Conservation (phyloP, 2,797 vertebrate species). For the Rhinichthys osculus region DNA sequence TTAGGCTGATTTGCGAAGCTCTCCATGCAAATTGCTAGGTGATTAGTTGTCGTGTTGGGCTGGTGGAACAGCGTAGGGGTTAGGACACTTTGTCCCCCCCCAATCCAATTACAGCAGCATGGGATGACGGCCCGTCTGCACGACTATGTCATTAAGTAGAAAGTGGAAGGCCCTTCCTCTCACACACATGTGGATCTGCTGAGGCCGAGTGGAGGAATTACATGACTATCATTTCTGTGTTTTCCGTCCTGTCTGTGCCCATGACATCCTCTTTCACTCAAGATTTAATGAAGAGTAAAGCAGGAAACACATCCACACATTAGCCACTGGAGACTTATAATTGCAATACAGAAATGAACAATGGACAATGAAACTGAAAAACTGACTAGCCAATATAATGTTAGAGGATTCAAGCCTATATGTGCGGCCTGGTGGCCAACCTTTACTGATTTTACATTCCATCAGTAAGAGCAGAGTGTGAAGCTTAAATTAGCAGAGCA, state of each 20-base stretch:
- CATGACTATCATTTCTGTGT: not conserved
- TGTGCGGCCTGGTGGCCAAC: too few relatives aligned
- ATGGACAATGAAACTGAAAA: not conserved
- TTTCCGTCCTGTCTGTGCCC: not conserved
- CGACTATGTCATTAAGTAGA: constrained; percentile 60
- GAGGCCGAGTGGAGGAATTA: not conserved
- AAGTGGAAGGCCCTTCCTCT: constrained; percentile 30
- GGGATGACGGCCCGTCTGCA: constrained; percentile 69
- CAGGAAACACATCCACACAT: not conserved
- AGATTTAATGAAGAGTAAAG: constrained; percentile 32
- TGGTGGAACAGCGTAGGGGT: constrained; percentile 79
- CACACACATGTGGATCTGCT: constrained; percentile 10
- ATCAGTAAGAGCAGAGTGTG: too few relatives aligned
- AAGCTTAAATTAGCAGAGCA: too few relatives aligned
- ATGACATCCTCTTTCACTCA: constrained; percentile 3
- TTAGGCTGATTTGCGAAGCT: constrained; percentile 81
- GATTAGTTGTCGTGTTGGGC: constrained; percentile 81
- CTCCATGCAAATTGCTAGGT: constrained; percentile 90
- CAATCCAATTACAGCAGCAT: constrained; percentile 81
- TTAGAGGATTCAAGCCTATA: not conserved
- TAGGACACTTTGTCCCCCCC: constrained; percentile 75
- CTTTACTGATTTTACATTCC: too few relatives aligned
- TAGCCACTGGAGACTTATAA: not conserved
- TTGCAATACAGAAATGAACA: not conserved
- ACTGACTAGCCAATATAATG: not conserved